Evolutionary conservation across 1,140 invertebrate genomes (phyloP).

Genomic region (Eurosta solidaginis): DNA sequence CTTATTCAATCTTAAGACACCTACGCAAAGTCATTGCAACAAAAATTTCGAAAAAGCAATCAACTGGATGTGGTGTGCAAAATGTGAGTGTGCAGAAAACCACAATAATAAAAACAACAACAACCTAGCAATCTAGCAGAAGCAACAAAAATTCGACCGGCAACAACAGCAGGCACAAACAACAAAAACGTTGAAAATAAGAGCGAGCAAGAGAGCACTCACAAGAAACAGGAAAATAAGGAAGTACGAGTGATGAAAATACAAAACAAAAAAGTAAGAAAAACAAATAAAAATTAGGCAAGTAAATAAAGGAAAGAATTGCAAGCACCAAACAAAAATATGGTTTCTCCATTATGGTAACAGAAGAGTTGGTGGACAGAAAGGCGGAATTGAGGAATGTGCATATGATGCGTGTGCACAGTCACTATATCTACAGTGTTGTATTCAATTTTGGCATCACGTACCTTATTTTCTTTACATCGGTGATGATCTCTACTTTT

Average conservation of each 20-base stretch:
- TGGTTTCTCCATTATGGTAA: not conserved
- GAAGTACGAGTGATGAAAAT: no score
- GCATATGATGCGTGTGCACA: not conserved
- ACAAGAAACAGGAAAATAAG: constrained; percentile 3
- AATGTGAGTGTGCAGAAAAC: not conserved
- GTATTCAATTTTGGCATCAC: no score
- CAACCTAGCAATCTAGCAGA: not conserved
- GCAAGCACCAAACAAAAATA: constrained; percentile 9
- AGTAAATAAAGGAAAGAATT: constrained; percentile 23
- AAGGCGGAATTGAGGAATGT: not conserved
- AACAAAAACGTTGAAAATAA: not conserved
- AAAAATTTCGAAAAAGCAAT: constrained; percentile 23
- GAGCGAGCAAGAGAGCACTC: not conserved
- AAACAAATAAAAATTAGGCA: constrained; percentile 10
- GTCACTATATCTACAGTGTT: not conserved
- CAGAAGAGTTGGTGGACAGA: not conserved
- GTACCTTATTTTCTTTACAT: no score
- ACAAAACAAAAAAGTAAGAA: not conserved
- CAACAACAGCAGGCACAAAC: not conserved
- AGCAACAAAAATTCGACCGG: not conserved
- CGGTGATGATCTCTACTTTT: no score
- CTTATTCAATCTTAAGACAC: constrained; percentile 17
- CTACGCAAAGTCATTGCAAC: constrained; percentile 23
- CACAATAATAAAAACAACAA: not conserved
- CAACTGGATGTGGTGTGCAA: constrained; percentile 21